A percentile compares a stretch with the other conserved stretches of the same genome.
phyloP scores from a whole-genome alignment of 2,113 vertebrate genomes.

The Todiramphus saurophagus region DNA sequence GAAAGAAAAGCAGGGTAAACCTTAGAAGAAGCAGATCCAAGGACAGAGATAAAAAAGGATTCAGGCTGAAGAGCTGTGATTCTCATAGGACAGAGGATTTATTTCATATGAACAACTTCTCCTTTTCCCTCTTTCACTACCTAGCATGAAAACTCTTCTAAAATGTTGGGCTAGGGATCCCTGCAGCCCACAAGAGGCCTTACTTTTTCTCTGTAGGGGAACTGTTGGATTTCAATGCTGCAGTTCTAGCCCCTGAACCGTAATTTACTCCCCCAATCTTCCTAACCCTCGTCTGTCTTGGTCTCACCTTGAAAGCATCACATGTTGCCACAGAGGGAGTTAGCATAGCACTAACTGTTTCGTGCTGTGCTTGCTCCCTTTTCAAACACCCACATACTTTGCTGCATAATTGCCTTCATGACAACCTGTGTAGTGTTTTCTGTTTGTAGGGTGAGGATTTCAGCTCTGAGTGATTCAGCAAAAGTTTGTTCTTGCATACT shows the following conservation, averaged over 20 bases:
- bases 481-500: not conserved
- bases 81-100: not conserved
- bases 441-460: not conserved
- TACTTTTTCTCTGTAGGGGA: not conserved
- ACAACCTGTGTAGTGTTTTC: not conserved
- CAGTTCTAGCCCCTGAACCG: not conserved
- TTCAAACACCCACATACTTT: not conserved
- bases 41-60: not conserved
- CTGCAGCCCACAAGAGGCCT: not conserved
- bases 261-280: not conserved
- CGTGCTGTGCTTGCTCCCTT: fast-evolving
- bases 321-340: not conserved
- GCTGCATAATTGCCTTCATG: not conserved
- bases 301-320: not conserved
- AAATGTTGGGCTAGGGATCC: not conserved
- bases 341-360: not conserved
- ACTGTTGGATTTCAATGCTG: not conserved
- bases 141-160: not conserved
- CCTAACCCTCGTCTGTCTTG: not conserved
- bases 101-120: not conserved
- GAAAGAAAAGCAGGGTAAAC: not conserved
- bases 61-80: not conserved
- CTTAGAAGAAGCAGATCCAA: not conserved
- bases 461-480: not conserved
- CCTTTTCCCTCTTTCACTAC: not conserved